Evolutionary conservation across 2,797 vertebrate genomes (phyloP), one percentile per base, ranked within the genome.

Genomic region (Podarcis siculus): DNA sequence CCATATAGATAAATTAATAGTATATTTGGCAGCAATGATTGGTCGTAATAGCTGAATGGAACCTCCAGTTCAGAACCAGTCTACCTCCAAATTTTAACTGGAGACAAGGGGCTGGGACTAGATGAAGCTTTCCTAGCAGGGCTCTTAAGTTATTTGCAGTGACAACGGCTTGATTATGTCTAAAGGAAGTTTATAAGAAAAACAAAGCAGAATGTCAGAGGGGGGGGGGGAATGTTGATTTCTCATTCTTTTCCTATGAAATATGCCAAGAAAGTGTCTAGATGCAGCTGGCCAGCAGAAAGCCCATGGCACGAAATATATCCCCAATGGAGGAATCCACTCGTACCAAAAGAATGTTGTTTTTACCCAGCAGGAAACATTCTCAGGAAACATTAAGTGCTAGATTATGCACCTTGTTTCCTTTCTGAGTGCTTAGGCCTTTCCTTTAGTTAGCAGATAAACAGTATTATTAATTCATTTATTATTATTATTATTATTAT

Each of bases 261-360:
- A 4, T 8, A 9, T 32, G 77, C 90, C 87, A 85, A 91, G 49
- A 82, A 89, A 66, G 49, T 35, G 80, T 86, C 81, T 45, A 3
- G 21, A 19, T 39, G 37, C 79, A 86, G 86, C 83, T 86, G 83
- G 49, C 8, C 80, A 27, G 25, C 10, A 2, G 21, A 77, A 86
- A 86, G n/a, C 35, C 30, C 23, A 21, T 23, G 25, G 25, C 32
- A 73, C 8, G 8, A 72, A 64, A 45, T 35, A 21, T 39, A 64
- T 85, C 49, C 80, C 42, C 4, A 78, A 64, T 25, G 64, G 32
- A 71, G 89, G 39, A 30, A 73, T 19, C 30, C 7, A 1, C n/a
- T 87, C 25, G 42, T 58, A 7, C 25, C 42, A 10, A 61, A 69
- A 19, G 23, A 86, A 77, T 69, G 66, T 42, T 75, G 49, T 23